A percentile compares a stretch with the other conserved stretches of the same genome.
Evolutionary conservation across 2,888 invertebrate genomes (phyloP).

Genomic region (Lasioglossum lativentre): DNA sequence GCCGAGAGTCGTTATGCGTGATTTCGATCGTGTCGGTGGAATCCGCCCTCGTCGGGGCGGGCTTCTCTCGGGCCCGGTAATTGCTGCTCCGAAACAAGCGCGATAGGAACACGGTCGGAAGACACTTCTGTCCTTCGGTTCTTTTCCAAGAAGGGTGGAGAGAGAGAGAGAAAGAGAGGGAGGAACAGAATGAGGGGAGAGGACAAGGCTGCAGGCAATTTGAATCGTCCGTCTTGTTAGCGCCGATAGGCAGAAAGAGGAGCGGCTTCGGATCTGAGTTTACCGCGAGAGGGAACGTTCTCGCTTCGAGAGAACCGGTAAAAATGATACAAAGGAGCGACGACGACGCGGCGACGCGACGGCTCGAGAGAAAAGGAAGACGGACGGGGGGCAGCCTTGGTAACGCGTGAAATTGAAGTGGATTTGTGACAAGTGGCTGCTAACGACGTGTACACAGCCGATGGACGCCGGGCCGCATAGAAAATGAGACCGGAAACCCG

Average conservation of each 20-base stretch:
- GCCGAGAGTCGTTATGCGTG: slow-evolving; percentile 59
- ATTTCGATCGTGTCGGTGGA: slow-evolving; percentile 64
- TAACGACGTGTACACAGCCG: slow-evolving; percentile 78
- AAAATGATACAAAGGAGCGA: slow-evolving; percentile 53
- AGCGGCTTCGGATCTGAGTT: slow-evolving; percentile 41
- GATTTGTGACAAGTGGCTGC: slow-evolving; percentile 68
- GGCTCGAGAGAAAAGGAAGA: not conserved
- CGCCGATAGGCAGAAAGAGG: slow-evolving; percentile 70
- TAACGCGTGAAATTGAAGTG: slow-evolving; percentile 59
- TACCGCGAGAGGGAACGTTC: slow-evolving; percentile 42
- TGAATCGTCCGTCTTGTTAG: slow-evolving; percentile 77
- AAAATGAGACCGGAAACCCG: slow-evolving; percentile 45
- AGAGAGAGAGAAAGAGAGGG: not conserved
- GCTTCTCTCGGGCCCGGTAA: slow-evolving; percentile 55
- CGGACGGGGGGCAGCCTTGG: slow-evolving; percentile 28
- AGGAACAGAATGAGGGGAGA: not conserved
- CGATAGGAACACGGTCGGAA: slow-evolving; percentile 25
- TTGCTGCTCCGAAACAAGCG: slow-evolving; percentile 61
- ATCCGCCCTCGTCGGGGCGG: slow-evolving; percentile 49
- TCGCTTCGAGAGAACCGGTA: slow-evolving; percentile 54
- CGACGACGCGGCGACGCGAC: too few species aligned
- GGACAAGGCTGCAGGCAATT: slow-evolving; percentile 65
- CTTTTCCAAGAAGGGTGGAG: slow-evolving; percentile 4
- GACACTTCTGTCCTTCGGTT: slow-evolving; percentile 21
- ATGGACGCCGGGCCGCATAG: slow-evolving; percentile 33